Evolutionary conservation across 2,113 vertebrate genomes (phyloP), one percentile per base, ranked within the genome.

Genomic region (Sceloporus undulatus): DNA sequence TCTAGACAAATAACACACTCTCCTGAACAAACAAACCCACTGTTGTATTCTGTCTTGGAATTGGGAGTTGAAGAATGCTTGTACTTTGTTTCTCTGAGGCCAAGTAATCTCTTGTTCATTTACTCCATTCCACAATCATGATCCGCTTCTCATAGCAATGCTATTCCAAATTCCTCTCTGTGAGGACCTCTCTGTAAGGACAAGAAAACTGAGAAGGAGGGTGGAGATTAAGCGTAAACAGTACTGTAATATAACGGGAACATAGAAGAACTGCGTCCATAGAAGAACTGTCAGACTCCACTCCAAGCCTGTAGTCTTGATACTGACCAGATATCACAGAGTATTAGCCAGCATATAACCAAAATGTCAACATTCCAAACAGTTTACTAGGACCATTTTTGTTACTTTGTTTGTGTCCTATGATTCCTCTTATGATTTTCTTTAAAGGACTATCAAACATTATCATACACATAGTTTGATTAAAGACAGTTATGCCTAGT

Each of bases 121-220:
- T 29, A 16, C 23, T 66, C 38, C 65, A 48, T 14, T 48, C 34
- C 34, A 27, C 56, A 48, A n/a, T 2, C 16, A 18, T 19, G 14
- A 9, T 65, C 40, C 16, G 3, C 23, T 48, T 52, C 82, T 42
- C 29, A 23, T 2, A 56, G 8, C 18, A n/a, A 85, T n/a, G 70
- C 10, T 74, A 25, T 85, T 77, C 84, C 27, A 85, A 11, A 59
- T 86, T 79, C 65, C 29, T 86, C 16, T 5, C 70, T n/a, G 56
- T 21, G 8, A 79, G 11, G 13, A 86, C 56, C 54, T 16, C 21
- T 23, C 48, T 11, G 27, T 79, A 73, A 59, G 48, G 48, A 27
- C n/a, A 79, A 10, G 38, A 66, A 84, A 71, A 54, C 62, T 40
- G 66, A 79, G 74, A 78, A 9, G 7, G 10, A 54, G n/a, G 48